Base-by-base conservation (phyloP, 2,888 invertebrate species). In the Marronus borbonicus region DNA sequence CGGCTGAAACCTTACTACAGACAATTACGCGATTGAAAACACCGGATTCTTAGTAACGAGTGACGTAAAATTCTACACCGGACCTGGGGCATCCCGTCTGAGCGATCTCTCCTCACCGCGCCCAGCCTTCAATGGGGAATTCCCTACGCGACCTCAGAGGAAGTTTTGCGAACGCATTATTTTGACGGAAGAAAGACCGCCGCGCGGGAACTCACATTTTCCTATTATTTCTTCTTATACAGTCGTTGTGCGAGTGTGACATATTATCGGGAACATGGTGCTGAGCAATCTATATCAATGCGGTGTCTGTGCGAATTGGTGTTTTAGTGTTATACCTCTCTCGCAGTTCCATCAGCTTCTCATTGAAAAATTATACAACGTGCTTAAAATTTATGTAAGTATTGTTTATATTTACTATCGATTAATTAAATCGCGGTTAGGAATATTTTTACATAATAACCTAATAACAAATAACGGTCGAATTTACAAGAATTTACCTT, bases 161-260 rank as follows among this genome's bases (percentile, higher is more conserved):
- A 60, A 58, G 14, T 64, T 64, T 62, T n/a, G 44, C 68, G 60
- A 58, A 49, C 70, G 28, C 28, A 60, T 69, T 68, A 64, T 68
- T 68, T 69, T 72, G 39, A 36, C 55, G 14, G 68, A 39, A 20
- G 68, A 76, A 76, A 76, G 66, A 62, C 20, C 62, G 60, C 60
- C 49, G 28, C 62, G 36, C 70, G 70, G 70, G 64, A 77, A 77
- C 68, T 70, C 77, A 77, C 64, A 58, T 72, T 69, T 70, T 72
- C 72, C 72, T 39, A 72, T 72, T 58, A 72, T 72, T 68, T 10
- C 39, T 72, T 55, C 58, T 58, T 64, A 44, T 8, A 20, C 76
- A 28, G 36, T 76, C 62, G 44, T 10, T 8, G 20, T 24, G 39
- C 31, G 39, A 12, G 31, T 17, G 31, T n/a, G 24, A 66, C 76